Percentiles rank a stretch among this genome's conserved stretches.
These are phyloP conservation scores for Drosophila yakuba DNA, from an alignment of 1,140 invertebrate genomes.

Conservation along the genomic window DNA sequence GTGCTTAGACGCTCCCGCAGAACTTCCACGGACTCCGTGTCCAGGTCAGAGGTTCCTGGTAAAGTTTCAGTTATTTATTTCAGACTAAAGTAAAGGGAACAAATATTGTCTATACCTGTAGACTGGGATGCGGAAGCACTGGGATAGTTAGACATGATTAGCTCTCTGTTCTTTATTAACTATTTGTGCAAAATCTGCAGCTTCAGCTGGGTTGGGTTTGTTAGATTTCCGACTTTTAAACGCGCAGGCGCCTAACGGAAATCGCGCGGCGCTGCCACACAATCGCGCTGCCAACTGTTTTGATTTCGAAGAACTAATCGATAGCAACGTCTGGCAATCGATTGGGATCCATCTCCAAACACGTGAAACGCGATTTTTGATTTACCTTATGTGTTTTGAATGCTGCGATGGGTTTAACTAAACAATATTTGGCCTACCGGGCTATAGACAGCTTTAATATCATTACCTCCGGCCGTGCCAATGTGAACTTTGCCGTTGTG, in stretches of 20 bases:
- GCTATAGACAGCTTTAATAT: slow-evolving; percentile 94
- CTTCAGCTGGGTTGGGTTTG: slow-evolving; percentile 43
- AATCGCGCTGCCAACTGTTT: not conserved
- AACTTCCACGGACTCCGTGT: slow-evolving; percentile 91
- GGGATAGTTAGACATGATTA: slow-evolving; percentile 51
- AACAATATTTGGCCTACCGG: slow-evolving; percentile 97
- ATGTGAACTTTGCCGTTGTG: slow-evolving; percentile 91
- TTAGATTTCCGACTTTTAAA: not conserved
- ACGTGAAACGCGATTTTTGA: slow-evolving; percentile 59
- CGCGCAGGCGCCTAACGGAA: slow-evolving; percentile 60
- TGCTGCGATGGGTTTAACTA: slow-evolving; percentile 95
- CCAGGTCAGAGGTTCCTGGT: slow-evolving; percentile 85
- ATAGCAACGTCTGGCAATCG: not conserved
- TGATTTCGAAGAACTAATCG: not conserved
- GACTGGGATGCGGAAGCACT: slow-evolving; percentile 51
- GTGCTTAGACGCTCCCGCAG: slow-evolving; percentile 89
- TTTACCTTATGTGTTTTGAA: slow-evolving; percentile 26
- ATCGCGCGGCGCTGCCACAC: slow-evolving; percentile 8
- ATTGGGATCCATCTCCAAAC: slow-evolving; percentile 29
- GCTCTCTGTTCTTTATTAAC: not conserved
- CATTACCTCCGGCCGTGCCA: slow-evolving; percentile 91
- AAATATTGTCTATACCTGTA: slow-evolving; percentile 27
- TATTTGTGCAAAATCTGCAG: slow-evolving; percentile 27
- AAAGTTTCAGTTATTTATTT: not conserved
- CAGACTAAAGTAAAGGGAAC: not conserved